Conservation (phyloP, 2,888 invertebrate species). For the Horisme vitalbata region DNA sequence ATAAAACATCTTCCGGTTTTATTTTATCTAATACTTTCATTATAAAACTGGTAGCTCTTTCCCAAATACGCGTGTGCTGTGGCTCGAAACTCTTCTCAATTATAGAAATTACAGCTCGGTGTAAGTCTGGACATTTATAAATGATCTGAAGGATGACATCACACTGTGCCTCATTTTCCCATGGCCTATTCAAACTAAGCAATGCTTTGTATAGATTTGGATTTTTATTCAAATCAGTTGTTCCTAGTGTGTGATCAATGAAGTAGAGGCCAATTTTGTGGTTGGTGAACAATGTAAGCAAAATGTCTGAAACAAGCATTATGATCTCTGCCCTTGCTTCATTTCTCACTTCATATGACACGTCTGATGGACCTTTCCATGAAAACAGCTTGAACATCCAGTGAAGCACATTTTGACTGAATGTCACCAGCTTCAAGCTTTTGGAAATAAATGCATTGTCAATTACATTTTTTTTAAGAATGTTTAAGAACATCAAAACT, state of each 20-base stretch:
- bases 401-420: conserved; percentile 86
- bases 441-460: conserved; percentile 86
- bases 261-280: conserved; percentile 90
- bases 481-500: conserved; percentile 85
- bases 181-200: conserved; percentile 85
- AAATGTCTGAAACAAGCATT: conserved; percentile 85
- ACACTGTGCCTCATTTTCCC: conserved; percentile 85
- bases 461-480: conserved; percentile 86
- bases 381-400: conserved; percentile 87
- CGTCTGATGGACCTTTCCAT: conserved; percentile 87
- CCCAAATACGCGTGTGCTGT: conserved; percentile 79
- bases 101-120: conserved; percentile 83
- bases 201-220: conserved; percentile 84
- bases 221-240: conserved; percentile 83
- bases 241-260: conserved; percentile 85
- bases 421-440: conserved; percentile 88
- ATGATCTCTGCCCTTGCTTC: conserved; percentile 72
- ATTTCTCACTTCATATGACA: conserved; percentile 58
- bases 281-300: conserved; percentile 89
- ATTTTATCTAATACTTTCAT: conserved; percentile 69
- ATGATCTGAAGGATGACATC: conserved; percentile 85
- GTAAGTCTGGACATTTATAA: conserved; percentile 87
- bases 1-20: conserved; percentile 74
- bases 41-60: conserved; percentile 72
- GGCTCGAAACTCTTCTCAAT: conserved; percentile 85